phyloP scores from a whole-genome alignment of 1,140 invertebrate species.

The Stegodyphus dumicola region DNA sequence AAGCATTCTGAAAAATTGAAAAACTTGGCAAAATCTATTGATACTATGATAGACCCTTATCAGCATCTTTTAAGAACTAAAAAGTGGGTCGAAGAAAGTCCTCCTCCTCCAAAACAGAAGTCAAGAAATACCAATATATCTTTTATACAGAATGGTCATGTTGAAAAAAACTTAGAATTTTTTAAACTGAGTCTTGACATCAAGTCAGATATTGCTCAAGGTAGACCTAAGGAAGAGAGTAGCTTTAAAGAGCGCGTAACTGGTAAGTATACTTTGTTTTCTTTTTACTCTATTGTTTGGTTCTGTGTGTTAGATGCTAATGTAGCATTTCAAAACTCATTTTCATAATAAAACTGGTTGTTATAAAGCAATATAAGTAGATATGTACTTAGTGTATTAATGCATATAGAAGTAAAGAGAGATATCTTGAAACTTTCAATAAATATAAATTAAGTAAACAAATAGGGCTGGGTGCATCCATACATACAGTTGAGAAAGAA shows the following conservation, averaged over 20 bases:
- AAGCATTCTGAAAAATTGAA: slow-evolving; percentile 25
- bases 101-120: slow-evolving; percentile 27
- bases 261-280: slow-evolving; percentile 1
- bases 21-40: slow-evolving; percentile 40
- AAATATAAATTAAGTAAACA: too few relatives aligned
- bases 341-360: too few relatives aligned
- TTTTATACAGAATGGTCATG: neutral
- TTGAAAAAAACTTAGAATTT: neutral
- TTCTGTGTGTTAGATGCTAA: too few relatives aligned
- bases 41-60: slow-evolving; percentile 21
- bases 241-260: slow-evolving; percentile 19
- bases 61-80: slow-evolving; percentile 35
- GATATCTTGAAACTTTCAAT: too few relatives aligned
- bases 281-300: too few relatives aligned
- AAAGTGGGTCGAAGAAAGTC: slow-evolving; percentile 40
- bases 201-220: slow-evolving; percentile 8
- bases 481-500: too few relatives aligned
- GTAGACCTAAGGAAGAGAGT: neutral
- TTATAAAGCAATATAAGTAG: too few relatives aligned
- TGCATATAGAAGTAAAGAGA: too few relatives aligned
- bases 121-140: neutral
- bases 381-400: too few relatives aligned
- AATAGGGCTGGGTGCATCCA: too few relatives aligned
- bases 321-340: too few relatives aligned
- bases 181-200: neutral